These are phyloP conservation scores for Thysanoteuthis rhombus DNA, from an alignment of 2,888 invertebrate genomes.

Conservation along the genomic window DNA sequence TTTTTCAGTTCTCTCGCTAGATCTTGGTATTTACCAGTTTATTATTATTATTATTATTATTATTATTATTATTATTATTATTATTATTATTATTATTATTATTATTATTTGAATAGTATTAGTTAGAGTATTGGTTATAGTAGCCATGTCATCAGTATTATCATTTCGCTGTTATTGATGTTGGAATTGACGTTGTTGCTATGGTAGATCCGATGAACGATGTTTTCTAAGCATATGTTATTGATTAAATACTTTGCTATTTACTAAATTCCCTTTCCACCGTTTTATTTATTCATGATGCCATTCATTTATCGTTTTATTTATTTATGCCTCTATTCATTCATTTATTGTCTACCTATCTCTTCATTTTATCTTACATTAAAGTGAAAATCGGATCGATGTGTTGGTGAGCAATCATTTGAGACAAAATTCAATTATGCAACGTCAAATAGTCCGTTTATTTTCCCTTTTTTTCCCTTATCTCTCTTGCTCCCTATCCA, in stretches of 20 bases:
- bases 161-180: too few relatives aligned
- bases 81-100: too few relatives aligned
- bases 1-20: too few relatives aligned
- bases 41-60: too few relatives aligned
- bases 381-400: neutral
- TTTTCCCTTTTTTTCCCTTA: neutral
- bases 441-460: neutral
- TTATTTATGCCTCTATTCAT: neutral
- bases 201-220: neutral
- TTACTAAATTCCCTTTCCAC: neutral
- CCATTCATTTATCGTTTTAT: neutral
- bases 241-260: neutral
- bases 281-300: neutral
- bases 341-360: neutral
- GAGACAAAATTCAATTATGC: neutral
- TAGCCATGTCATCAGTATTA: too few relatives aligned
- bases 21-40: too few relatives aligned
- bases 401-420: neutral
- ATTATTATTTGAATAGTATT: too few relatives aligned
- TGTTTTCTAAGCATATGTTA: neutral
- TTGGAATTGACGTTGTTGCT: neutral
- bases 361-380: neutral
- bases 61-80: too few relatives aligned
- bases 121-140: too few relatives aligned
- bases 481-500: neutral